A percentile compares a stretch with the other conserved stretches of the same genome.
These are phyloP conservation scores for Ferdinandea cuprea DNA, from an alignment of 2,888 invertebrate genomes.

Conservation along the genomic window DNA sequence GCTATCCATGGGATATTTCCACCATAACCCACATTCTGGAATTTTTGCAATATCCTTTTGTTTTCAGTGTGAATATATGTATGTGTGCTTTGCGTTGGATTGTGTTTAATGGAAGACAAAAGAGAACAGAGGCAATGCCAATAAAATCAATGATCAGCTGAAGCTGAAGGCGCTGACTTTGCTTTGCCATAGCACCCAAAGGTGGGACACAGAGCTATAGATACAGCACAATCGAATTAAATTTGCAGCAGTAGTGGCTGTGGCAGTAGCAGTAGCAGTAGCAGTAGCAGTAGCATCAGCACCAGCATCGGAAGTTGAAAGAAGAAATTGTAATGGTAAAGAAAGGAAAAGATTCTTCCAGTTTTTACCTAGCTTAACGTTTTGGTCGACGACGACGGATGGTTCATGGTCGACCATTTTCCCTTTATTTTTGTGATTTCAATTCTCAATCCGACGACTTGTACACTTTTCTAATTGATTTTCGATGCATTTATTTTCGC, in stretches of 20 bases:
- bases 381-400: constrained; percentile 13
- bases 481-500: constrained; percentile 71
- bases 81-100: constrained; percentile 16
- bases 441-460: constrained; percentile 50
- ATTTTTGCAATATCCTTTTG: constrained; percentile 4
- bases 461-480: constrained; percentile 69
- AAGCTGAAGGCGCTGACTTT: constrained; percentile 63
- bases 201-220: not conserved
- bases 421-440: constrained; percentile 43
- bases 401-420: constrained; percentile 22
- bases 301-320: constrained; percentile 28
- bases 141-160: constrained; percentile 67
- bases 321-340: constrained; percentile 27
- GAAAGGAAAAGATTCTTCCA: not conserved
- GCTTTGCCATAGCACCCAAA: not conserved
- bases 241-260: constrained; percentile 39
- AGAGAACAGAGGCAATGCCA: constrained; percentile 51
- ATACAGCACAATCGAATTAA: constrained; percentile 42
- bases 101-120: constrained; percentile 58
- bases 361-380: constrained; percentile 16
- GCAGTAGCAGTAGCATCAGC: too few relatives aligned
- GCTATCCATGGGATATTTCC: not conserved
- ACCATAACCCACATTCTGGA: not conserved
- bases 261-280: too few relatives aligned
- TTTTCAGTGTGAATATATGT: not conserved